These are phyloP conservation scores for Morone saxatilis DNA, from an alignment of 2,113 vertebrate species.

Conservation along the genomic window DNA sequence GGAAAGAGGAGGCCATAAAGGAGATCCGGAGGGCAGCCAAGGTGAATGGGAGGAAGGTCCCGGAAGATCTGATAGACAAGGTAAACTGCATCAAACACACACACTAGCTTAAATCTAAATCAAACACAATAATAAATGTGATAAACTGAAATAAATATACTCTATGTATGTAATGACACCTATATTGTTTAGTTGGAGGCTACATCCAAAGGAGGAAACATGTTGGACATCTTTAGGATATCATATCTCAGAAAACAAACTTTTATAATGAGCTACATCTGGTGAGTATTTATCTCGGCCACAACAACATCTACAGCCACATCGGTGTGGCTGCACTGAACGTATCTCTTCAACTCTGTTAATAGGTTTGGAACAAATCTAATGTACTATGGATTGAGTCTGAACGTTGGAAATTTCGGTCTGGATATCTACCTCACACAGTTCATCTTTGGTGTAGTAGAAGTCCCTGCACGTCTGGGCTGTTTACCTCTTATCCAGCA, in stretches of 20 bases:
- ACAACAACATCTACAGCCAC: background rate
- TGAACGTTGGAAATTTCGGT: constrained; percentile 92
- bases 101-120: background rate
- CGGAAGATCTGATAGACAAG: constrained; percentile 82
- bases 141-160: background rate
- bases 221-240: constrained; percentile 86
- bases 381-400: constrained; percentile 89
- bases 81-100: constrained; percentile 66
- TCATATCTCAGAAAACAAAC: constrained; percentile 83
- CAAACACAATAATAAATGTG: background rate
- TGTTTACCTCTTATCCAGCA: constrained; percentile 82
- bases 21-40: constrained; percentile 85
- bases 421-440: constrained; percentile 94
- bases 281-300: constrained; percentile 82
- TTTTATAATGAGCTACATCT: constrained; percentile 84
- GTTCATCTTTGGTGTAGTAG: constrained; percentile 89
- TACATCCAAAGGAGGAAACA: constrained; percentile 66
- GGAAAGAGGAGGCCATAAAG: constrained; percentile 84
- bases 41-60: constrained; percentile 82
- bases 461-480: constrained; percentile 85
- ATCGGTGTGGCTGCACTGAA: background rate
- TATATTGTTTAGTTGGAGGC: constrained; percentile 75
- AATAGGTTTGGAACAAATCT: constrained; percentile 91
- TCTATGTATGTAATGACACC: background rate
- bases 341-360: background rate